Evolutionary conservation across 2,797 vertebrate genomes (phyloP), one percentile per base, ranked within the genome.

Genomic region (Gouania willdenowi): DNA sequence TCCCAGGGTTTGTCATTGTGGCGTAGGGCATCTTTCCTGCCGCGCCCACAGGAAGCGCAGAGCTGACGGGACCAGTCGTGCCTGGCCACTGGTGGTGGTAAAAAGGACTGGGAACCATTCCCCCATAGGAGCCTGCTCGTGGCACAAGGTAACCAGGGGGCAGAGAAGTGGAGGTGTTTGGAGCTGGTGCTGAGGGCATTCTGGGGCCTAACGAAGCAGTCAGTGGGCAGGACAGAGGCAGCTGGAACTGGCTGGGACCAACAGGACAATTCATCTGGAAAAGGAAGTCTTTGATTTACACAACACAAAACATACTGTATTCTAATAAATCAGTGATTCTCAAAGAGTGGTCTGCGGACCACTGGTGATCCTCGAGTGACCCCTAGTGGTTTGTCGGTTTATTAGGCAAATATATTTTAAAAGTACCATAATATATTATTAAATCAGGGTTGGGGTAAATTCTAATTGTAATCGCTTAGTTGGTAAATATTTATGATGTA

Each of bases 181-280:
- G 61, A 1, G 86, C 77, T 56, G 87, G 53, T 46, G 76, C 57
- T 5, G 85, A 63, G 3, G 86, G 33, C 5, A 82, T 55, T 75
- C 83, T 80, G 2, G 89, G 81, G 54, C 86, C 77, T 72, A 88
- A 77, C 39, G 87, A 66, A 9, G 89, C 54, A 21, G 89, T 84
- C 76, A 86, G 6, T 37, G 91, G 89, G 66, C 88, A 85, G 21
- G 92, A 83, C 17, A 71, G 82, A 7, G 89, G 87, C 76, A 85
- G 59, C 55, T 79, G 75, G 68, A 87, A 83, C 44, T 83, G 85
- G 78, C 81, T 86, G 69, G 84, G 53, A 63, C 65, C 67, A 32
- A 47, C 21, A 29, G 55, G 67, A 59, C 47, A 72, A 74, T 84
- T 91, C 57, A 91, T 88, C 95, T 98, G 87, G 7, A 73, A 82